Base-by-base conservation (phyloP, 2,113 vertebrate genomes). In the Calidris pygmaea region DNA sequence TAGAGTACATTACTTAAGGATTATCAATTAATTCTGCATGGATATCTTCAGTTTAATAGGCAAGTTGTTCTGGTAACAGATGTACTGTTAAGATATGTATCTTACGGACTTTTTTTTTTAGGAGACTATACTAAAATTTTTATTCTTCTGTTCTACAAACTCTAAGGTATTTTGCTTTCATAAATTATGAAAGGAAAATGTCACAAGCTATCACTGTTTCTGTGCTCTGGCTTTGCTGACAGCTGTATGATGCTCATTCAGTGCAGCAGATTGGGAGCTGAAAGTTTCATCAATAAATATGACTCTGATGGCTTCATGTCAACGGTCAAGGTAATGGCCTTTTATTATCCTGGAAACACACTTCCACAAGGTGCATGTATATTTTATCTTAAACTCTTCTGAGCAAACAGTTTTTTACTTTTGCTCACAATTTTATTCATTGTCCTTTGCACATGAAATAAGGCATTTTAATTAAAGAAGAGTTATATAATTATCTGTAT, bases 261-360 rank as follows among this genome's bases (percentile, higher is more conserved):
- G 98, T 99, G 99, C 98, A 98, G 98, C 99, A 99, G 99, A 99
- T 99, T 98, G 98, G 98, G 98, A 99, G 99, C 99, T 99, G 99
- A 99, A 99, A 99, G 98, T 99, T 99, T 99, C 99, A 99, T 99
- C 99, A 99, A 99, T 99, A 99, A 99, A 99, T 99, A 99, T 98
- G 99, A 99, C 98, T 99, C 99, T 99, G 99, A 99, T 99, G 98
- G 98, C 99, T 99, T 99, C 98, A 98, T 99, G 99, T 99, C 98
- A 98, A 97, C 93, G 98, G 99, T 99, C 99, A 99, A 99, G 99
- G 99, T 99, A 99, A 99, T 99, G 98, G 98, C 98, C 98, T 98
- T 99, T 99, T 98, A 99, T 99, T 99, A 98, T 98, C 98, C 98
- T 98, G 96, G 98, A 99, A 97, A 90, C 90, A 85, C 68, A 84